These are phyloP conservation scores for Cyclargus thomasi DNA, from an alignment of 1,140 invertebrate species.

Conservation along the genomic window DNA sequence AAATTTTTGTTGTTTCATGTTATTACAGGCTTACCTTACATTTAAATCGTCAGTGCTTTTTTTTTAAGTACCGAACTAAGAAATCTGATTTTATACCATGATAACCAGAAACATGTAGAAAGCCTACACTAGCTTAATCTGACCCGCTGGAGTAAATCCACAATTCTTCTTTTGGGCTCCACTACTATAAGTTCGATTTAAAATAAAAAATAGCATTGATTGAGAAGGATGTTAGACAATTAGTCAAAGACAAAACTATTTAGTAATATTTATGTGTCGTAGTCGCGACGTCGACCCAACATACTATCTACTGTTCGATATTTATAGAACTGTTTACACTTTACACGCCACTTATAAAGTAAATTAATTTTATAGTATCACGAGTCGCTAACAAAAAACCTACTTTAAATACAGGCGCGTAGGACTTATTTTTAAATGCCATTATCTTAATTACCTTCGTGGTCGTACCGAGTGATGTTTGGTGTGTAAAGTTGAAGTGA, in stretches of 20 bases:
- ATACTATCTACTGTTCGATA: background rate
- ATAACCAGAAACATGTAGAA: too few relatives aligned
- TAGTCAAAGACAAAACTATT: background rate
- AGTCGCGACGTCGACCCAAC: background rate
- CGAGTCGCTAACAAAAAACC: background rate
- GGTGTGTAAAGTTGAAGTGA: slow-evolving; percentile 18
- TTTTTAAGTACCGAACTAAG: too few relatives aligned
- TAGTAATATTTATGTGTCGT: background rate
- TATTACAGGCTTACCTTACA: too few relatives aligned
- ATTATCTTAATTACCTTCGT: background rate
- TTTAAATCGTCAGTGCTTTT: too few relatives aligned
- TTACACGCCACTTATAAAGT: slow-evolving; percentile 8
- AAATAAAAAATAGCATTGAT: too few relatives aligned
- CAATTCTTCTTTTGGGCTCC: too few relatives aligned
- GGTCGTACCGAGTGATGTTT: slow-evolving; percentile 4
- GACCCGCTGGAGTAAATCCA: too few relatives aligned
- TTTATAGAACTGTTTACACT: slow-evolving; percentile 14
- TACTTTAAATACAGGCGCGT: background rate
- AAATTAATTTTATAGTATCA: slow-evolving; percentile 6
- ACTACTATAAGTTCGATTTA: too few relatives aligned
- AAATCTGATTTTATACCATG: too few relatives aligned
- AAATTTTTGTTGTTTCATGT: too few relatives aligned
- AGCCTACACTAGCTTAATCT: too few relatives aligned
- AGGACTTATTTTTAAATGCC: background rate
- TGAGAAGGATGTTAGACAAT: background rate